Evolutionary conservation across 2,797 vertebrate species (phyloP), one percentile per base, ranked within the genome.

Genomic region (Scomberomorus guttatus): DNA sequence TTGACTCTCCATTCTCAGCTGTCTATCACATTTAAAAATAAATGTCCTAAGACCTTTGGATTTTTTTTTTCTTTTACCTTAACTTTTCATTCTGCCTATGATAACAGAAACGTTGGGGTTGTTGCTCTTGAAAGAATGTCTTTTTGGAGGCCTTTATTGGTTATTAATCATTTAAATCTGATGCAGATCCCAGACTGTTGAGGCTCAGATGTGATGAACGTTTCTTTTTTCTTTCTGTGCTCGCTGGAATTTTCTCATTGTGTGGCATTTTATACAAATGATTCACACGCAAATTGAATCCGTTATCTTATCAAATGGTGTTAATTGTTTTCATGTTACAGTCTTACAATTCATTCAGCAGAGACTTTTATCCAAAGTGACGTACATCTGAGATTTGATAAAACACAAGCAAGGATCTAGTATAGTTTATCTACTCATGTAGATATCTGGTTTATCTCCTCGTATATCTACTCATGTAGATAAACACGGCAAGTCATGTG

Each of bases 141-240:
- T 79, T 77, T 70, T 66, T 83, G 56, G 52, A 77, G 76, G 62
- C 32, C 24, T 11, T 46, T 6, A 3, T 57, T 68, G 32, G 44
- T 56, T 79, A 57, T 79, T 67, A 61, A 39, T 78, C 24, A 29
- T 86, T 82, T 55, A 57, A 85, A 77, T 79, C 25, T 20, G 55
- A 73, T 14, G 44, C 39, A 51, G 51, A 79, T 77, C 54, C 56
- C 67, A 60, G 70, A 72, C 25, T 4, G 22, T 70, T 71, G 3
- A 61, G 50, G 55, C 78, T 55, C 77, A 77, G 72, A 86, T 80
- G 71, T 72, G 64, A 68, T 55, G 18, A 64, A n/a, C 39, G 59
- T 56, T 64, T 44, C 0, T 46, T 25, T 72, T 0, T 61, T 54
- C 74, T 48, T 32, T 46, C 9, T 75, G 11, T 37, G 20, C 12